Evolutionary conservation across 35 echinoderm and acorn worm species (phyloP).

Genomic region (Holothuria glaberrima): DNA sequence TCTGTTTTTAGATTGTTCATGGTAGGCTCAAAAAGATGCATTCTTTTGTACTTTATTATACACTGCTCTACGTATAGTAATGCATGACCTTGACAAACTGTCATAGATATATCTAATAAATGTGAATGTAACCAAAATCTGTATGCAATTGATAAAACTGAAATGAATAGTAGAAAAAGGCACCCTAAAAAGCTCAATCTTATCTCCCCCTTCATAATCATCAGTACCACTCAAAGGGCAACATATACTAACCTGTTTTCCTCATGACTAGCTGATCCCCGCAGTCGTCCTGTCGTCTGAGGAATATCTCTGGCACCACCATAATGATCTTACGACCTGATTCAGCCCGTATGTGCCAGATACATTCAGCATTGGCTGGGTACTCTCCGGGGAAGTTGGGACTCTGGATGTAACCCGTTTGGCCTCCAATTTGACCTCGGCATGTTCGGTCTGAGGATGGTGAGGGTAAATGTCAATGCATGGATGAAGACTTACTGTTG

Average conservation of each 20-base stretch:
- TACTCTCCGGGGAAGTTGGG: slow-evolving; percentile 97
- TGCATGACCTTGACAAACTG: no score
- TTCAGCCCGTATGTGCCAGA: slow-evolving; percentile 77
- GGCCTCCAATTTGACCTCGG: slow-evolving; percentile 69
- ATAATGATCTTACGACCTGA: slow-evolving; percentile 79
- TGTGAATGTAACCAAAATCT: no score
- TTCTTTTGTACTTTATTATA: no score
- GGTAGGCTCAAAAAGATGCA: no score
- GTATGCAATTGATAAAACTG: no score
- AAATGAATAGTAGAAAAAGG: no score
- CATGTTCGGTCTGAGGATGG: slow-evolving; percentile 68
- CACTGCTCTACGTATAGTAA: no score
- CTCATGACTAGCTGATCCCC: slow-evolving; percentile 73
- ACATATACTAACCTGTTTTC: slow-evolving; percentile 66
- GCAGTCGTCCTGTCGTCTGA: slow-evolving; percentile 67
- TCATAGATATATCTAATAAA: no score
- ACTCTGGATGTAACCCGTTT: slow-evolving; percentile 88
- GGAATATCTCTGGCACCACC: slow-evolving; percentile 86
- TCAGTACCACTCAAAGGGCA: background rate
- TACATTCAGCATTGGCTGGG: slow-evolving; percentile 84
- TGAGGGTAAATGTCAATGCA: no score
- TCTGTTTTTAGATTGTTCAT: no score
- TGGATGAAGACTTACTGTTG: no score
- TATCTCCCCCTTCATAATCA: background rate
- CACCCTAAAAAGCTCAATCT: no score